Conservation (phyloP, 2,888 invertebrate genomes). For the Amblyjoppa fuscipennis region DNA sequence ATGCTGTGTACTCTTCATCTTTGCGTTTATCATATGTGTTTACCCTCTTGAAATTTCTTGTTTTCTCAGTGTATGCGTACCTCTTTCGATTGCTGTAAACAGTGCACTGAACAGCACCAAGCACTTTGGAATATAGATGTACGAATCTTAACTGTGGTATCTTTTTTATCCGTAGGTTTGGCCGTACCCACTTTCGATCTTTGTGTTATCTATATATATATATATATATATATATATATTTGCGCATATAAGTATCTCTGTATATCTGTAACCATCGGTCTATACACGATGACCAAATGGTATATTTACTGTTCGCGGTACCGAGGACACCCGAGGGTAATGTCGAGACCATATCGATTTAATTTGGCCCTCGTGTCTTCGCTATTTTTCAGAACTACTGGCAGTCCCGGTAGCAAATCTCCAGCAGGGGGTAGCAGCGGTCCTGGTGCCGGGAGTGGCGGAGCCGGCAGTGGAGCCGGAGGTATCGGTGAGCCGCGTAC, state of each 20-base stretch:
- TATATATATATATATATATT: neutral
- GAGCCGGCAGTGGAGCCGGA: conserved; percentile 79
- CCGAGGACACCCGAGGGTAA: conserved; percentile 17
- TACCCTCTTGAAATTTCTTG: neutral
- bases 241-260: neutral
- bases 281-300: neutral
- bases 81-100: conserved; percentile 11
- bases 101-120: conserved; percentile 50
- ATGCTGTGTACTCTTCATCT: neutral
- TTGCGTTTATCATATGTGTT: neutral
- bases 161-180: conserved; percentile 26
- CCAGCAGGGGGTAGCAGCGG: conserved; percentile 89
- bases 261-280: conserved; percentile 9
- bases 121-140: conserved; percentile 46
- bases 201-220: conserved; percentile 2
- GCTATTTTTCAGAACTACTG: conserved; percentile 88
- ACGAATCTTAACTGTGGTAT: conserved; percentile 10
- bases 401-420: conserved; percentile 91
- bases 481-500: conserved; percentile 84
- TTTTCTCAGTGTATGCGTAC: neutral
- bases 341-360: conserved; percentile 63
- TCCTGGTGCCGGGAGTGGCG: conserved; percentile 77
- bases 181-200: conserved; percentile 17
- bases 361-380: conserved; percentile 64
- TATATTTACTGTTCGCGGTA: conserved; percentile 12